Evolutionary conservation across 2,888 invertebrate species (phyloP), one percentile per base, ranked within the genome.

Genomic region (Smittia aterrima): DNA sequence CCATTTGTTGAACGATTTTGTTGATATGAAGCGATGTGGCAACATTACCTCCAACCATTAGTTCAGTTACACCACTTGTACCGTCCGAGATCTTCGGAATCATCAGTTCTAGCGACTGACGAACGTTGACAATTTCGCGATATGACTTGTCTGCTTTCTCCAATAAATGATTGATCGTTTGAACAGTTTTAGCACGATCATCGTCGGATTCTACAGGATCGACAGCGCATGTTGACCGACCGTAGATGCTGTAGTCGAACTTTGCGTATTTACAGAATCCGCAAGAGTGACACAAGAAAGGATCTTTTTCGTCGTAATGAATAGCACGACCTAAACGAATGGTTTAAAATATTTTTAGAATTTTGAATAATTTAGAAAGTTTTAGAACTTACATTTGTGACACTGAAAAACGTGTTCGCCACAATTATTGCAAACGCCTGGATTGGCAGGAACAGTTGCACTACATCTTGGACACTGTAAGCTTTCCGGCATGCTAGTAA

Each of bases 181-280:
- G 90, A 24, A 97, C 93, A 76, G 96, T 95, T 84, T 97, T 97
- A 81, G 95, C 95, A 1, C 98, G 87, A 82, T 98, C 98, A 78
- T 98, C 97, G 79, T 98, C 98, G 78, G 91, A 96, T 82, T 98
- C 96, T 22, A 98, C 97, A 11, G 96, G 95, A 84, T 98, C 98
- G 0, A 98, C 96, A 20, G 97, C 97, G 82, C 95, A 98, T 80
- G 95, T 96, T 0, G 95, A 92, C 22, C 94, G 89, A 3, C 94
- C 96, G 3, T 91, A 91, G 75, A 98, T 86, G 9, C 93, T 94
- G 83, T 96, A 95, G 84, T 99, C 98, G 82, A 98, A 98, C 84
- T 98, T 97, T 40, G 98, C 98, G 83, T 98, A 98, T 84, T 98
- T 98, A 85, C 98, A 99, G 85, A 96, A 98, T 0, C 98, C 98